A percentile compares a stretch with the other conserved stretches of the same genome.
Evolutionary conservation across 2,888 invertebrate genomes (phyloP).

Genomic region (Mythimna pallens): DNA sequence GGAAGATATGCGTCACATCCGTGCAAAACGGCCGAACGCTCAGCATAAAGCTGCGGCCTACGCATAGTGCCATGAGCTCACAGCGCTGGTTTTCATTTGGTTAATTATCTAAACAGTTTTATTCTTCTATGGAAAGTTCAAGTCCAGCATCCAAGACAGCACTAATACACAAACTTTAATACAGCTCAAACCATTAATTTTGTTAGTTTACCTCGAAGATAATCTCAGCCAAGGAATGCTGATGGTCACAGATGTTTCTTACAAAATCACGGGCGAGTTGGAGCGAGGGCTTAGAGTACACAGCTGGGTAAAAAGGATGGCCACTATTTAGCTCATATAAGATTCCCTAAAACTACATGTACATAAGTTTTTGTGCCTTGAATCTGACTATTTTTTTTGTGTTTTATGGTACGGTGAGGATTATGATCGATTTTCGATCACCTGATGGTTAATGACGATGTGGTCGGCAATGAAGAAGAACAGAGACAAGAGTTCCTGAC

Average conservation of each 20-base stretch:
- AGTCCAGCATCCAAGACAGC: not conserved
- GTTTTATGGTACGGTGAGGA: too few relatives aligned
- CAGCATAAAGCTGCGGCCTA: too few relatives aligned
- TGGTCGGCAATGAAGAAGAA: too few relatives aligned
- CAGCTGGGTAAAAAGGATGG: slow-evolving; percentile 42
- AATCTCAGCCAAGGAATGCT: slow-evolving; percentile 15
- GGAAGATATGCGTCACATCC: too few relatives aligned
- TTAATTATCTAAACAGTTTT: too few relatives aligned
- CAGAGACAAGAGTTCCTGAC: too few relatives aligned
- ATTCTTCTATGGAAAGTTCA: not conserved
- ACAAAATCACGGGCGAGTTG: slow-evolving; percentile 25
- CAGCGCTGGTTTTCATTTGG: too few relatives aligned
- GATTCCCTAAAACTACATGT: slow-evolving; percentile 20
- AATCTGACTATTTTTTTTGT: slow-evolving; percentile 9
- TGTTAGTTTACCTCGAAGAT: slow-evolving; percentile 23
- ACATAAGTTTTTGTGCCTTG: not conserved
- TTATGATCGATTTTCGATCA: too few relatives aligned
- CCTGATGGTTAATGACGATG: too few relatives aligned
- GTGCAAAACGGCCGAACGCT: too few relatives aligned
- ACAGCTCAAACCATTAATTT: not conserved
- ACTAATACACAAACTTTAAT: not conserved
- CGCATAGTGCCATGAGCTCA: too few relatives aligned
- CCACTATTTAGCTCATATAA: slow-evolving; percentile 16
- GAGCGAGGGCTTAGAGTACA: slow-evolving; percentile 23
- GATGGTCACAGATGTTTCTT: slow-evolving; percentile 39